phyloP scores from a whole-genome alignment of 2,888 invertebrate genomes.

The Lapara coniferarum region DNA sequence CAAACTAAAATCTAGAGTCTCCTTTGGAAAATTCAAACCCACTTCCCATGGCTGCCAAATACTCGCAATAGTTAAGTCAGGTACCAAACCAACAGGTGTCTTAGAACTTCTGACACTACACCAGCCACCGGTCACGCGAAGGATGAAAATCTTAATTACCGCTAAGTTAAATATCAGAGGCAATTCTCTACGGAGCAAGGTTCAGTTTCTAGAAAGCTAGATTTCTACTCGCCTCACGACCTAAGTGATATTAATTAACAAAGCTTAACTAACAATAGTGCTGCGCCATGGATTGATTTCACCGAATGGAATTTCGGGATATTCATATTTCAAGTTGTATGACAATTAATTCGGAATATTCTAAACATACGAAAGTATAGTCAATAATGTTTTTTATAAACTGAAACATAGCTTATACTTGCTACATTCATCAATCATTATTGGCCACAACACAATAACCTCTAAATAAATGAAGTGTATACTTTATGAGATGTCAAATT shows the following conservation, averaged over 20 bases:
- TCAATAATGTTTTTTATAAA: too few relatives aligned
- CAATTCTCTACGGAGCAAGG: not conserved
- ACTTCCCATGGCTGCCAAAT: not conserved
- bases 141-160: slow-evolving; percentile 8
- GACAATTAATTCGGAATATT: too few relatives aligned
- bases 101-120: not conserved
- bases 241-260: slow-evolving; percentile 24
- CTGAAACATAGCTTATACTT: too few relatives aligned
- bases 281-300: not conserved
- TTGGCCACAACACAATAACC: too few relatives aligned
- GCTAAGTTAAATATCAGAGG: not conserved
- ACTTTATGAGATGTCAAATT: not conserved
- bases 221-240: slow-evolving; percentile 17
- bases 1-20: too few relatives aligned
- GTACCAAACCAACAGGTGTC: not conserved
- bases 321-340: too few relatives aligned
- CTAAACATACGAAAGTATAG: too few relatives aligned
- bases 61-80: not conserved
- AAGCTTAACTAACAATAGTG: slow-evolving; percentile 11
- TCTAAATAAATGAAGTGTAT: not conserved
- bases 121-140: slow-evolving; percentile 1
- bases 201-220: slow-evolving; percentile 7
- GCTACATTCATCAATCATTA: too few relatives aligned
- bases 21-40: not conserved
- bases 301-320: not conserved